Evolutionary conservation across 2,888 invertebrate species (phyloP).

Genomic region (Clostera curtula): DNA sequence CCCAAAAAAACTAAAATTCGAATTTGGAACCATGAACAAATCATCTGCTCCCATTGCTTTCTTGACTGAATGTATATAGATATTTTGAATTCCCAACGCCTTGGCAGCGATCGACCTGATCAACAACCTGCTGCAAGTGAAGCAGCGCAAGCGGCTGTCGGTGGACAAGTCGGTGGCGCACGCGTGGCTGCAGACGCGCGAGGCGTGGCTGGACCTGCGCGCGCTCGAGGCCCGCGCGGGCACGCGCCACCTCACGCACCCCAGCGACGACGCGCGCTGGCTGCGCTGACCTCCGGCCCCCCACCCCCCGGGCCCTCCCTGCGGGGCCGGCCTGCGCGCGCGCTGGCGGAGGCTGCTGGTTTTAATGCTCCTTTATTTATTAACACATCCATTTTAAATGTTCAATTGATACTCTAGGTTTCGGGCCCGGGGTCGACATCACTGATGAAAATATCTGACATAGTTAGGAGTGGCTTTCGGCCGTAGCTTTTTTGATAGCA

Average conservation of each 20-base stretch:
- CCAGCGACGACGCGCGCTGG: slow-evolving; percentile 51
- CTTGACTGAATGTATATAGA: neutral
- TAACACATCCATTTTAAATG: slow-evolving; percentile 6
- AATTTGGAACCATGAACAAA: too few relatives aligned
- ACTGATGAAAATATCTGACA: too few relatives aligned
- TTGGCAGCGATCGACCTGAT: slow-evolving; percentile 96
- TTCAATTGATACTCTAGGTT: slow-evolving; percentile 3
- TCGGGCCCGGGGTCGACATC: too few relatives aligned
- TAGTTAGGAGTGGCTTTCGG: too few relatives aligned
- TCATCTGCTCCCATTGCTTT: too few relatives aligned
- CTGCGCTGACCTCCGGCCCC: slow-evolving; percentile 19
- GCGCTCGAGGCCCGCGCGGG: slow-evolving; percentile 80
- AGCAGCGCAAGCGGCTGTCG: slow-evolving; percentile 94
- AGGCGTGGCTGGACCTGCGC: slow-evolving; percentile 96
- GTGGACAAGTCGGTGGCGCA: slow-evolving; percentile 97
- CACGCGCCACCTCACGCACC: slow-evolving; percentile 57
- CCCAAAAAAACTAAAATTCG: too few relatives aligned
- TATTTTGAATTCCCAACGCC: slow-evolving; percentile 3
- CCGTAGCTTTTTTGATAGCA: too few relatives aligned
- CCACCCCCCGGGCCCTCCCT: slow-evolving; percentile 6
- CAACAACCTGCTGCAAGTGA: slow-evolving; percentile 97
- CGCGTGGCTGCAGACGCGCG: slow-evolving; percentile 96
- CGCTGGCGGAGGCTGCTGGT: slow-evolving; percentile 42
- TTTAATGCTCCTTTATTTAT: slow-evolving; percentile 26
- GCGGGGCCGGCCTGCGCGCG: slow-evolving; percentile 24